phyloP scores from a whole-genome alignment of 2,113 vertebrate genomes.

The Chionis minor region DNA sequence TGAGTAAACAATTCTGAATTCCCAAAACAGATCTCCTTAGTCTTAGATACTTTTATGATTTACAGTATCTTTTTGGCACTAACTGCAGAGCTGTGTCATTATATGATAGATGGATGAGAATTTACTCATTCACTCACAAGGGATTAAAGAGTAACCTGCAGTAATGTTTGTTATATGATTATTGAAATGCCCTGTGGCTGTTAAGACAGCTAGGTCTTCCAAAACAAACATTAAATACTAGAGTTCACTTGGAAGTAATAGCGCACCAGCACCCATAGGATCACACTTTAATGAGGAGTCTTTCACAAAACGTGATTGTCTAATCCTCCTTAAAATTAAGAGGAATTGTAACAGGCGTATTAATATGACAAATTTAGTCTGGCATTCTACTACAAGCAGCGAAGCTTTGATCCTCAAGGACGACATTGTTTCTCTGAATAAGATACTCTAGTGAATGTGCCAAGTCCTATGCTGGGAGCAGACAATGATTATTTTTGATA shows the following conservation, averaged over 20 bases:
- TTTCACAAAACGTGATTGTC: neutral
- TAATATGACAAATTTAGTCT: neutral
- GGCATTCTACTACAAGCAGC: neutral
- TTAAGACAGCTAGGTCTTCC: conserved; percentile 51
- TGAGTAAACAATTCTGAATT: neutral
- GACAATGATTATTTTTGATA: neutral
- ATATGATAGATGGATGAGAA: conserved; percentile 42
- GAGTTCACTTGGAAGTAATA: conserved; percentile 21
- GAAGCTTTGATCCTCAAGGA: neutral
- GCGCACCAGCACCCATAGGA: neutral
- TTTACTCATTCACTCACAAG: conserved; percentile 37
- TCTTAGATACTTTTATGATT: conserved; percentile 23
- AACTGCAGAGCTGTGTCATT: neutral
- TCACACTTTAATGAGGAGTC: neutral
- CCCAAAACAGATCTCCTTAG: neutral
- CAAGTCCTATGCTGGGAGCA: neutral
- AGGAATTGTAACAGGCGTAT: neutral
- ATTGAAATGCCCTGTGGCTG: conserved; percentile 59
- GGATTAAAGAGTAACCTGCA: conserved; percentile 66
- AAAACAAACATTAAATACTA: conserved; percentile 49
- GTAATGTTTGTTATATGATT: conserved; percentile 62
- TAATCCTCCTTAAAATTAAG: conserved; percentile 11
- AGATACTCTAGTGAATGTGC: neutral
- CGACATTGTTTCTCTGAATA: neutral
- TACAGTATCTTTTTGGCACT: conserved; percentile 20